phyloP scores from a whole-genome alignment of 2,888 invertebrate species.

The Cheilosia soror region DNA sequence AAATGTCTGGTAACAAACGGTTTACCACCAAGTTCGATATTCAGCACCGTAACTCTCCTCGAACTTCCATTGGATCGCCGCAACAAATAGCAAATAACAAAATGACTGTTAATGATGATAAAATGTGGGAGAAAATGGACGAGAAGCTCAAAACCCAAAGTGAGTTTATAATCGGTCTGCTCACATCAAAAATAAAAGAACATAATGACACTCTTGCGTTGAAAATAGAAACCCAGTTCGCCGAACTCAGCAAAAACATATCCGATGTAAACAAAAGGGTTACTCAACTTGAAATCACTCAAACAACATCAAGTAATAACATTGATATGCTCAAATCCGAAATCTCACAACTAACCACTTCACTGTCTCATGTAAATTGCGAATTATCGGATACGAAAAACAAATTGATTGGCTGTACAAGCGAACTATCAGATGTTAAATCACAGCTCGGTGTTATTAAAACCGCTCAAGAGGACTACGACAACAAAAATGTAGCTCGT shows the following conservation, averaged over 20 bases:
- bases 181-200: conserved; percentile 1
- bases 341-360: background rate
- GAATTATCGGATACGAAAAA: background rate
- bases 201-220: conserved; percentile 1
- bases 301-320: background rate
- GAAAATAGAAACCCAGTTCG: conserved; percentile 8
- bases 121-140: conserved; percentile 6
- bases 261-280: background rate
- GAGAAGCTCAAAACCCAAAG: background rate
- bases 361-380: background rate
- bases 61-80: background rate
- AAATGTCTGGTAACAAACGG: background rate
- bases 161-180: conserved; percentile 10
- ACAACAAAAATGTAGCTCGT: conserved; percentile 6
- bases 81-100: background rate
- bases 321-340: background rate
- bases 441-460: background rate
- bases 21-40: background rate
- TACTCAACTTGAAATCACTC: background rate
- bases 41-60: background rate
- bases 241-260: conserved; percentile 10
- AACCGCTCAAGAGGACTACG: background rate
- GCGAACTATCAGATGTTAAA: background rate
- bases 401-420: background rate
- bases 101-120: background rate